These are phyloP conservation scores for Phrynocephalus guinanensis DNA, from an alignment of 2,797 vertebrate species.

Conservation along the genomic window DNA sequence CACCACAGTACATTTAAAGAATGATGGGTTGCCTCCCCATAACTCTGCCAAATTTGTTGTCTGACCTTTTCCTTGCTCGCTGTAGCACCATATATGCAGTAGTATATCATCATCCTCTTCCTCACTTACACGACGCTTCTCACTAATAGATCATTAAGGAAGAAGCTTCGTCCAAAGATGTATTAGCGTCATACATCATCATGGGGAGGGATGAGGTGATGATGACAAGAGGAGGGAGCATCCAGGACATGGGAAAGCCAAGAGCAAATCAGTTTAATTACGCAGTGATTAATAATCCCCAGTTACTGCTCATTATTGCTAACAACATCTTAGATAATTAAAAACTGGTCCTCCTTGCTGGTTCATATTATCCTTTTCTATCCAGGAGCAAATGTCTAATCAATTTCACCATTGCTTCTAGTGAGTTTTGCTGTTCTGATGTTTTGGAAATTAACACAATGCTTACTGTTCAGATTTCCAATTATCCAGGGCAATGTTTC, in stretches of 20 bases:
- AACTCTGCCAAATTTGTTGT: constrained; percentile 75
- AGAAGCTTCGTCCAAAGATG: constrained; percentile 65
- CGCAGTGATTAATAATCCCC: constrained; percentile 39
- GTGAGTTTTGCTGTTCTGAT: neutral
- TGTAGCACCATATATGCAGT: constrained; percentile 61
- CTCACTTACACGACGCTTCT: constrained; percentile 72
- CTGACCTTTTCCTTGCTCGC: constrained; percentile 75
- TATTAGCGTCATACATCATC: constrained; percentile 54
- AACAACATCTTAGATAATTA: constrained; percentile 44
- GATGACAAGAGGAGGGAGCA: constrained; percentile 50
- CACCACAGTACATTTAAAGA: constrained; percentile 46
- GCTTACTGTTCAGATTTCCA: neutral
- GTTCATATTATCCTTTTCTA: neutral
- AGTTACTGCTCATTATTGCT: constrained; percentile 47
- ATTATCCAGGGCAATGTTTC: neutral
- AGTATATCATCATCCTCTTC: constrained; percentile 76
- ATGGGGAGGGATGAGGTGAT: constrained; percentile 12
- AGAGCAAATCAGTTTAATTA: constrained; percentile 34
- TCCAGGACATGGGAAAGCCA: constrained; percentile 36
- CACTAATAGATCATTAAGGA: constrained; percentile 74
- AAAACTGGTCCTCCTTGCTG: constrained; percentile 29
- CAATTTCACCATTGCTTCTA: constrained; percentile 35
- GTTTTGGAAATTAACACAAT: neutral
- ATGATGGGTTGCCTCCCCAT: constrained; percentile 74
- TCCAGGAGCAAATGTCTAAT: constrained; percentile 25